Base-by-base conservation (phyloP, 2,797 vertebrate species). In the Cephalopachus bancanus region DNA sequence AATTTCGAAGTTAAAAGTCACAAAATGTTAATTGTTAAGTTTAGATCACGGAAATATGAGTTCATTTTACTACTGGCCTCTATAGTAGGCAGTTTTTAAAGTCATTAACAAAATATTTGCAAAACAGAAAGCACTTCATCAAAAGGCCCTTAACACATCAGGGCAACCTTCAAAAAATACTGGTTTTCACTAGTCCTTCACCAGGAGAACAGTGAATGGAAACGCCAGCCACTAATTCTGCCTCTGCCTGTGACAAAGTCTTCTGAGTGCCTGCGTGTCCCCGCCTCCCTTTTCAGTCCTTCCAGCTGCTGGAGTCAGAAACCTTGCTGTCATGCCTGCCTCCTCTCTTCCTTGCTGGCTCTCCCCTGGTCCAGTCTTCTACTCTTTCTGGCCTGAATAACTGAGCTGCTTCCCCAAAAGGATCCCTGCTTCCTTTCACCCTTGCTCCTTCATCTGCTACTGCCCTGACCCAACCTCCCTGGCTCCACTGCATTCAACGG, bases 51-150 rank as follows among this genome's bases (percentile, higher is more conserved):
- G 72, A 57, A 89, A 75, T 67, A 33, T 10, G 28, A 64, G 5
- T 64, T 62, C 44, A 60, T 81, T 60, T 87, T 62, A 44, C 26
- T 89, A 28, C 44, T 44, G 44, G 44, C 44, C 44, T 44, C 44
- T 44, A 44, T 44, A 44, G 44, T 44, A 44, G 44, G 44, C 4
- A 44, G 44, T 44, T 44, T 44, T 7, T 28, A 93, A 87, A 87
- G n/a, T 4, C 55, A 87, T 33, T 83, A 69, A 65, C 14, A 37
- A 87, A 26, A 69, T 37, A 90, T 53, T 12, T 81, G 44, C n/a
- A 96, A 92, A 92, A 87, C 44, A 67, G 19, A 84, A 91, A 53
- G 57, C 26, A 90, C 28, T 69, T 84, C 55, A 93, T 37, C 59
- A 88, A 72, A 93, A 76, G 60, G 10, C 20, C 55, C 33, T 49